Base-by-base conservation (phyloP, 2,113 vertebrate genomes). In the Dryoscopus gambensis region DNA sequence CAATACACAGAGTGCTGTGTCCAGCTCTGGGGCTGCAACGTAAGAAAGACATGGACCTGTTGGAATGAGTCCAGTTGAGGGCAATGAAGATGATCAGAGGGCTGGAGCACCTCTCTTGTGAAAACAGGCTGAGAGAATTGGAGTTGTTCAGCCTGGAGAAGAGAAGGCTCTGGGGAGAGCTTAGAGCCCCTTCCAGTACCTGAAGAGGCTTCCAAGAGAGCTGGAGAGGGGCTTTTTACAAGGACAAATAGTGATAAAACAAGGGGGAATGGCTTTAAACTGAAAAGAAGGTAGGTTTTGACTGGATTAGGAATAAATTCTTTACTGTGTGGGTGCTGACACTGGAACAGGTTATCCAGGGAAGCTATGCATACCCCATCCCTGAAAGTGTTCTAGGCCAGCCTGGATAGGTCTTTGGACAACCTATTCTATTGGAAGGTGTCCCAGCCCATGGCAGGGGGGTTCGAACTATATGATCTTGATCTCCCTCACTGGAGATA, bases 401-500 rank as follows among this genome's bases (percentile, higher is more conserved):
- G 28, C 13, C 33, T 59, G 39, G 33, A 33, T 20, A 50, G 15
- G 19, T 67, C 44, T 82, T 74, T 46, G 52, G 33, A 9, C 37
- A 46, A 5, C 23, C 8, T 59, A 3, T 33, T 24, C 19, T 20
- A 2, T 20, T 74, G 44, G 68, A 59, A 52, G 15, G 7, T 74
- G 22, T n/a, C 46, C 7, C 33, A 67, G 19, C 23, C 33, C 23
- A 5, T 46, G 37, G 27, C 44, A 59, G 25, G 5, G 15, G 3
- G 1, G 2, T 23, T 74, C 3, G 11, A 39, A 4, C 2, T 30
- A 0, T 14, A 7, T 39, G 24, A n/a, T 60, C n/a, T 60, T 47
- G 14, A 19, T 67, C 27, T 74, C 37, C 18, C 39, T 89, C 27
- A 13, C 60, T 59, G 60, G 59, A 59, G 27, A 74, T 39, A n/a